Evolutionary conservation across 2,797 vertebrate species (phyloP).

Genomic region (Malacoraja senta): DNA sequence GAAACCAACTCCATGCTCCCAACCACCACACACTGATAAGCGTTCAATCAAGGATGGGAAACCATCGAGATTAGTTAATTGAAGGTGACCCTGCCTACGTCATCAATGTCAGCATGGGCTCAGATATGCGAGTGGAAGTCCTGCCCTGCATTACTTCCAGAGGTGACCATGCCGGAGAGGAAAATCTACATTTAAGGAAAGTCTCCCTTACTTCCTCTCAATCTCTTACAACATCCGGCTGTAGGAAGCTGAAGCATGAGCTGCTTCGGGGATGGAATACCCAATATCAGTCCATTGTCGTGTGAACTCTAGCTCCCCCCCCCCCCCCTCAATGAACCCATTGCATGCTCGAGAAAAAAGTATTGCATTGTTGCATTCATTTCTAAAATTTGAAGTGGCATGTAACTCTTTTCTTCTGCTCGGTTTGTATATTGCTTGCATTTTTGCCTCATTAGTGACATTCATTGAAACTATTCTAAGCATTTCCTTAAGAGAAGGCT

Average conservation of each 20-base stretch:
- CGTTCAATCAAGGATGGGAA: conserved; percentile 11
- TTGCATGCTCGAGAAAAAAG: neutral
- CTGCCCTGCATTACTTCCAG: conserved; percentile 15
- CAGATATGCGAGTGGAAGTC: neutral
- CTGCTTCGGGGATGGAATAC: neutral
- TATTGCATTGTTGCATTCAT: neutral
- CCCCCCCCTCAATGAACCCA: neutral
- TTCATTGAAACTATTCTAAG: neutral
- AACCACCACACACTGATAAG: neutral
- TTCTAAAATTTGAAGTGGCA: neutral
- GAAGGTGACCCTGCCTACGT: neutral
- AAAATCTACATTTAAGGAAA: neutral
- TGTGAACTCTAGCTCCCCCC: neutral
- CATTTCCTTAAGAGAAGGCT: neutral
- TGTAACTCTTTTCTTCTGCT: neutral
- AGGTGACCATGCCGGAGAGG: neutral
- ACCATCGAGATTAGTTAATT: neutral
- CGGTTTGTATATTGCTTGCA: neutral
- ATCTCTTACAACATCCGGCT: conserved; percentile 16
- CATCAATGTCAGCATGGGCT: neutral
- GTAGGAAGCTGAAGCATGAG: conserved; percentile 13
- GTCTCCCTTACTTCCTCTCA: conserved; percentile 24
- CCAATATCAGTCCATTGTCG: neutral
- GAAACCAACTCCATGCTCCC: too few relatives aligned
- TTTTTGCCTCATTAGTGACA: neutral